Evolutionary conservation across 2,888 invertebrate genomes (phyloP), one percentile per base, ranked within the genome.

Genomic region (Ceratothoa steindachneri): DNA sequence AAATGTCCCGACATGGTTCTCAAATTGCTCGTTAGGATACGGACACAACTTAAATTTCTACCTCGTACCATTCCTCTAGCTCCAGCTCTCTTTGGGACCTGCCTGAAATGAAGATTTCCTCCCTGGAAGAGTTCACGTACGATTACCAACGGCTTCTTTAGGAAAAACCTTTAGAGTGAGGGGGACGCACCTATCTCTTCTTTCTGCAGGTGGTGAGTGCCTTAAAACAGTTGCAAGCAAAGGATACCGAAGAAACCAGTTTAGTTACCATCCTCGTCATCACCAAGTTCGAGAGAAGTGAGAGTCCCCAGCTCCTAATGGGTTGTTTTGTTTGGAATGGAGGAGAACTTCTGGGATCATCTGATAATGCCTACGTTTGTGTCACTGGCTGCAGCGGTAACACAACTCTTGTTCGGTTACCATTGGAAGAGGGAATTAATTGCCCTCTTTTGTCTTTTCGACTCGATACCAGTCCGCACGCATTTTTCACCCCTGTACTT

Each of bases 121-220:
- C 71, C 19, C 31, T 79, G 19, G 24, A 27, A 7, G 51, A 67
- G 9, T 65, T 66, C 55, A n/a, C n/a, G 28, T 30, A 29, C 29
- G 22, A n/a, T 30, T 30, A 12, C 22, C 29, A 22, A 12, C 67
- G 22, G 28, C 4, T 67, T 2, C 19, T 30, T 9, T 67, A 67
- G n/a, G 75, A 67, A 31, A 67, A 51, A 7, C 65, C 67, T 9
- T 31, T 80, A n/a, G 82, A 82, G 80, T 69, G 77, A 67, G 87
- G 88, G 77, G 86, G 88, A 66, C 92, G 92, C 81, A 89, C 90
- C 55, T 89, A 90, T 78, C 91, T 93, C 83, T 88, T 93, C 80
- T 88, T 93, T 86, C 86, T 93, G 71, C 93, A 93, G 82, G 85
- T 93, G 75, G 90, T 93, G 29, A 92, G 91, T 81, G 92, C 91